Evolutionary conservation across 1,140 invertebrate genomes (phyloP), one percentile per base, ranked within the genome.

Genomic region (Apis florea): DNA sequence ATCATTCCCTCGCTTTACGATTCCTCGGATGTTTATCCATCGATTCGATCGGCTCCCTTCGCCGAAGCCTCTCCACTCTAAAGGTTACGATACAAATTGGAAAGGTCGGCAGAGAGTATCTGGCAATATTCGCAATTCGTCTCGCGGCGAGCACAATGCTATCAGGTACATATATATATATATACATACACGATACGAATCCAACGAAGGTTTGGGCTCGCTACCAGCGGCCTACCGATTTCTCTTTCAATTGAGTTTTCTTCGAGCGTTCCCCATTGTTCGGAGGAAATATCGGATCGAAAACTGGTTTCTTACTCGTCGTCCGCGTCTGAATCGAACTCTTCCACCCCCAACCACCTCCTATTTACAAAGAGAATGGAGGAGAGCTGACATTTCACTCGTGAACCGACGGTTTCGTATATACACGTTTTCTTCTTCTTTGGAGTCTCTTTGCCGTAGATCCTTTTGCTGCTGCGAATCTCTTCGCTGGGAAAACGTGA

Each of bases 331-430:
- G 80, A 83, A 85, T 89, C 88, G 83, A 85, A 83, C 47, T 51
- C 26, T 24, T 64, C 54, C 67, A 51, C 73, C 12, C 83, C 79
- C 76, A 53, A 78, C 74, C 75, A n/a, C 61, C 78, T 68, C 64
- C 64, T 74, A 64, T 86, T 85, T 79, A 79, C 86, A 67, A 88
- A 86, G 85, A 79, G 70, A 84, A 68, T 80, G 64, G 53, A 59
- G 72, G 84, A n/a, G n/a, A n/a, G 83, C 90, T 90, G 90, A 91
- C 90, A 91, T 91, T 91, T 91, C 83, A 90, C 87, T 90, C 85
- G 47, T 26, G 86, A 74, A 75, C 71, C 47, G 53, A 63, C 58
- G 64, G 59, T 64, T n/a, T 56, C 40, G 63, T 61, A 49, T 49
- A 31, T 26, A 21, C 21, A 21, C 31, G 5, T 40, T 0, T 40